These are phyloP conservation scores for Nautilus pompilius DNA, from an alignment of 1,140 invertebrate genomes.

Conservation along the genomic window DNA sequence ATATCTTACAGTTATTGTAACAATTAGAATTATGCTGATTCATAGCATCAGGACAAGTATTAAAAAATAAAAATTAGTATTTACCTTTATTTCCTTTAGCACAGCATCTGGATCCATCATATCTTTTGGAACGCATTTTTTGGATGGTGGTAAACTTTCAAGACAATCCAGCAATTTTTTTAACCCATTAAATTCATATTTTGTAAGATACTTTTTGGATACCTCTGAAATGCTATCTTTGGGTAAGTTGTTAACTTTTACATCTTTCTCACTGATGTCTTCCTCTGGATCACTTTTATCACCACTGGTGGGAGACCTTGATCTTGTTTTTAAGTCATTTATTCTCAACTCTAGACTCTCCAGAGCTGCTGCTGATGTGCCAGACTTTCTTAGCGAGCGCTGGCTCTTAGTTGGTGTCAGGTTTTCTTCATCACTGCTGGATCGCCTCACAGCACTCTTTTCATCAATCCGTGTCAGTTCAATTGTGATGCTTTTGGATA, in stretches of 20 bases:
- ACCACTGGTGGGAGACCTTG: not conserved
- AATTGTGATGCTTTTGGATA: conserved; percentile 37
- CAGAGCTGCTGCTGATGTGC: conserved; percentile 21
- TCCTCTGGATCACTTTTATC: conserved; percentile 7
- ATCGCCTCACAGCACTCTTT: conserved; percentile 9
- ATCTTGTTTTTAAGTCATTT: conserved; percentile 11
- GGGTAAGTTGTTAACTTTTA: not conserved
- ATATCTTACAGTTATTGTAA: not conserved
- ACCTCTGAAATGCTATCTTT: not conserved
- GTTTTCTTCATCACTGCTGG: conserved; percentile 29
- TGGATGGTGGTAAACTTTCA: conserved; percentile 72
- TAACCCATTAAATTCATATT: conserved; percentile 76
- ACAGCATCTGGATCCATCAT: conserved; percentile 84
- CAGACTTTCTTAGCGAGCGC: conserved; percentile 11
- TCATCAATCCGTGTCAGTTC: conserved; percentile 43
- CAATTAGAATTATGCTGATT: not conserved
- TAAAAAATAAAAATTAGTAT: conserved; percentile 4
- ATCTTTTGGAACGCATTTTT: conserved; percentile 89
- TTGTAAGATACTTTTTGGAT: conserved; percentile 37
- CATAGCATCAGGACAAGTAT: not conserved
- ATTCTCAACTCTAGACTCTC: conserved; percentile 20
- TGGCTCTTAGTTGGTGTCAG: conserved; percentile 11
- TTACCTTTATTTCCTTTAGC: conserved; percentile 74
- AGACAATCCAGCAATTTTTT: conserved; percentile 84
- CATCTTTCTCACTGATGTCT: not conserved